A percentile compares a stretch with the other conserved stretches of the same genome.
These are phyloP conservation scores for Drosophila mettleri DNA, from an alignment of 2,888 invertebrate species.

Conservation along the genomic window DNA sequence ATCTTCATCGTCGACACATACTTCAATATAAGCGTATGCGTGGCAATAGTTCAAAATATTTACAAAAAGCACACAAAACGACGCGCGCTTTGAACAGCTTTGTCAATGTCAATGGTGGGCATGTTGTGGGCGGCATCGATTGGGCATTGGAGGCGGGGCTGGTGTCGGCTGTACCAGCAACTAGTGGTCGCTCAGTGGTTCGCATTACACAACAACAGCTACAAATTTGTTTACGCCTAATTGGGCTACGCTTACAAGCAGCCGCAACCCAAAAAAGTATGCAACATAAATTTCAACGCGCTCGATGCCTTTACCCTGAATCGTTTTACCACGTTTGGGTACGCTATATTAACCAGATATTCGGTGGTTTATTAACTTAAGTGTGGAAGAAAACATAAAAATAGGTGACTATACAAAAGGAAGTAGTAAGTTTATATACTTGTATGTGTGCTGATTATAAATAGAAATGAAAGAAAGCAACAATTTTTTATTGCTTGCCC, in stretches of 20 bases:
- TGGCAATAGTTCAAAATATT: slow-evolving; percentile 76
- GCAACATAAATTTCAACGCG: slow-evolving; percentile 53
- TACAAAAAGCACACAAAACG: slow-evolving; percentile 41
- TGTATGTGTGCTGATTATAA: not conserved
- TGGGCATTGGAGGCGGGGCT: not conserved
- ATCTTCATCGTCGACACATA: slow-evolving; percentile 13
- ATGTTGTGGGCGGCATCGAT: slow-evolving; percentile 6
- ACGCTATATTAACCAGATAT: not conserved
- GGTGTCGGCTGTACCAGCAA: slow-evolving; percentile 38
- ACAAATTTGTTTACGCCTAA: slow-evolving; percentile 78
- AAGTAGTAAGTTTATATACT: not conserved
- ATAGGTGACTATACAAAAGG: not conserved
- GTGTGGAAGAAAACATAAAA: too few species aligned
- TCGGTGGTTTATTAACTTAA: not conserved
- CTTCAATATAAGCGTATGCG: slow-evolving; percentile 31
- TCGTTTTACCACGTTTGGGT: not conserved
- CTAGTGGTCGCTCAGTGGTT: slow-evolving; percentile 52
- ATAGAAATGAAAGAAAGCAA: not conserved
- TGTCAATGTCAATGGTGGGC: slow-evolving; percentile 64
- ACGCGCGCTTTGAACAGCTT: slow-evolving; percentile 53
- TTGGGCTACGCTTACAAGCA: slow-evolving; percentile 72
- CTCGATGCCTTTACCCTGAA: slow-evolving; percentile 20
- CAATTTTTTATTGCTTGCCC: not conserved
- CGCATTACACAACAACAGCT: slow-evolving; percentile 34
- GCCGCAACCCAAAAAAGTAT: slow-evolving; percentile 51